These are phyloP conservation scores for Cerastoderma edule DNA, from an alignment of 2,888 invertebrate species.

Conservation along the genomic window DNA sequence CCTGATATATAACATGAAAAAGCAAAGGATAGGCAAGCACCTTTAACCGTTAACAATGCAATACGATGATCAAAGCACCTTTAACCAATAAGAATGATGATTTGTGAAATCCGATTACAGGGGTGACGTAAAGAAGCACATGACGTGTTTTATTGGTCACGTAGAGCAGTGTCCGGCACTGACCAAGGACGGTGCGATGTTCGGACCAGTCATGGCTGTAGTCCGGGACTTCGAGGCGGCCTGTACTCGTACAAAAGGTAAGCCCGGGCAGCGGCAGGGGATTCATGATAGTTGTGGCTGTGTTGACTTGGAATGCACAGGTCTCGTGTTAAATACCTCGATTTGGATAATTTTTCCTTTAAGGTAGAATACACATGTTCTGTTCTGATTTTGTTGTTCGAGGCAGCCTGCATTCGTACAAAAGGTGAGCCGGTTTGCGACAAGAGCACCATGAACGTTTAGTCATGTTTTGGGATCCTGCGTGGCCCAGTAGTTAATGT, in stretches of 20 bases:
- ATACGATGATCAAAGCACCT: not conserved
- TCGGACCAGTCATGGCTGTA: not conserved
- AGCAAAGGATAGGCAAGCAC: not conserved
- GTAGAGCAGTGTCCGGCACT: not conserved
- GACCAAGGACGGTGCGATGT: not conserved
- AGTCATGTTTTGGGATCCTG: too few species aligned
- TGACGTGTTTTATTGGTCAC: not conserved
- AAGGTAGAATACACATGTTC: not conserved
- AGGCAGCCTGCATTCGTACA: too few species aligned
- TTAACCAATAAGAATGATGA: not conserved
- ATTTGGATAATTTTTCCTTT: not conserved
- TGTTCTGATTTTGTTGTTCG: too few species aligned
- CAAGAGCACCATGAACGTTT: too few species aligned
- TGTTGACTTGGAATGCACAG: not conserved
- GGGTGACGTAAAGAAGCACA: constrained; percentile 6
- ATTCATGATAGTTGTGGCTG: not conserved
- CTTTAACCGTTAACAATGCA: not conserved
- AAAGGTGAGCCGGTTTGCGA: too few species aligned
- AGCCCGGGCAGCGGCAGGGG: not conserved
- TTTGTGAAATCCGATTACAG: not conserved
- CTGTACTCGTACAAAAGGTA: not conserved
- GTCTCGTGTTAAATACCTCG: not conserved
- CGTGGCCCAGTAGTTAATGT: too few species aligned
- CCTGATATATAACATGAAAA: not conserved
- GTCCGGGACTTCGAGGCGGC: not conserved